Evolutionary conservation across 2,888 invertebrate genomes (phyloP).

Genomic region (Acanthosepion pharaonis): DNA sequence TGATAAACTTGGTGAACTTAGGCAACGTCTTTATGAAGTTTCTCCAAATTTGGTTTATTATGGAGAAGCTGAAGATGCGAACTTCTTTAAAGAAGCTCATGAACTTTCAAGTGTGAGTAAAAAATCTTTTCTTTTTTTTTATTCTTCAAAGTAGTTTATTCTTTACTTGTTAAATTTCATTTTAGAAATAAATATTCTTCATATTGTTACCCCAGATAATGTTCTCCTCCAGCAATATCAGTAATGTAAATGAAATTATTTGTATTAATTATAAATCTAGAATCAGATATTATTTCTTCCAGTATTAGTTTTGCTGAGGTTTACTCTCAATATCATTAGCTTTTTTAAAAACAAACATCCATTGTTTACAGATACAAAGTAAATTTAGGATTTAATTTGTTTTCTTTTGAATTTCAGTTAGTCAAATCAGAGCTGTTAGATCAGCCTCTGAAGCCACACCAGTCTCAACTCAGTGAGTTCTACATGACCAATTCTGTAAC

Average conservation of each 20-base stretch:
- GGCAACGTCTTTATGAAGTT: constrained; percentile 86
- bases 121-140: neutral
- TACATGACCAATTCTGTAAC: constrained; percentile 97
- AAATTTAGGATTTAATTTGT: neutral
- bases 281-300: too few relatives aligned
- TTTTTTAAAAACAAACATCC: too few relatives aligned
- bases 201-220: too few relatives aligned
- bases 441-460: constrained; percentile 76
- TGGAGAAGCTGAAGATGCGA: constrained; percentile 87
- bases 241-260: too few relatives aligned
- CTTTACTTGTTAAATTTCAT: too few relatives aligned
- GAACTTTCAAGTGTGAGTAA: constrained; percentile 79
- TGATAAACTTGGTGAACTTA: constrained; percentile 87
- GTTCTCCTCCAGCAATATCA: too few relatives aligned
- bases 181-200: too few relatives aligned
- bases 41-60: constrained; percentile 91
- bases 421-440: constrained; percentile 70
- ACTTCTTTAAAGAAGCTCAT: constrained; percentile 87
- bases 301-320: too few relatives aligned
- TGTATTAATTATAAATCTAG: too few relatives aligned
- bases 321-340: too few relatives aligned
- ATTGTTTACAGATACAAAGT: neutral
- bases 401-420: constrained; percentile 71
- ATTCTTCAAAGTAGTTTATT: neutral
- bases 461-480: constrained; percentile 83